Base-by-base conservation (phyloP, 1,140 invertebrate species). In the Eumaeus atala region DNA sequence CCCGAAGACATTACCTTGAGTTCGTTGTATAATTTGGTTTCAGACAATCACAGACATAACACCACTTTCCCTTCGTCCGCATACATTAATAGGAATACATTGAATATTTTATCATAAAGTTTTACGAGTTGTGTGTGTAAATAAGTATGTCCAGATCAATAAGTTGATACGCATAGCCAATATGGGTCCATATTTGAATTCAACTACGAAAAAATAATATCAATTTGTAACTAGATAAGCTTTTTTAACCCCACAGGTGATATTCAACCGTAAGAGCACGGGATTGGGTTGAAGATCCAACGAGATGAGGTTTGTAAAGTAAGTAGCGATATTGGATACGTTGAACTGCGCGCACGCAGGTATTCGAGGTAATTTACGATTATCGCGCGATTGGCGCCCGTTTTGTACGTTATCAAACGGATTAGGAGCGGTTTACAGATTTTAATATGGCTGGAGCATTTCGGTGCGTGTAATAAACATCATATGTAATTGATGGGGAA, bases 361-460 rank as follows among this genome's bases (percentile, higher is more conserved):
- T 65, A 64, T 70, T 67, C 56, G 65, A 58, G 48, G 59, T 71
- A 60, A 74, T 77, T 77, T 77, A 77, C 66, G 72, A 60, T 67
- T 63, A 67, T 66, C 36, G 62, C 49, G 50, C 49, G 48, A 54
- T 60, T 61, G 56, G 60, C 66, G 64, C 66, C 66, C 66, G 61
- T 60, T 65, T 60, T 61, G 59, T 68, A 76, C 72, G 56, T 60
- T 67, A 70, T 75, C 66, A 64, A 56, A 67, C 62, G 57, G 57
- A 67, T 64, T 72, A 73, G 67, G 64, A 65, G 66, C 58, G 50
- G 47, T 56, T 65, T 66, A 51, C 42, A 44, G 51, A 53, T 44
- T 42, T 50, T 50, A 34, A 50, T 16, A 34, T 18, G n/a, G 28
- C 38, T 52, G 21, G 37, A 53, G 18, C 36, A 52, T 52, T 52